Conservation (phyloP, 2,888 invertebrate species). For the Furcula furcula region DNA sequence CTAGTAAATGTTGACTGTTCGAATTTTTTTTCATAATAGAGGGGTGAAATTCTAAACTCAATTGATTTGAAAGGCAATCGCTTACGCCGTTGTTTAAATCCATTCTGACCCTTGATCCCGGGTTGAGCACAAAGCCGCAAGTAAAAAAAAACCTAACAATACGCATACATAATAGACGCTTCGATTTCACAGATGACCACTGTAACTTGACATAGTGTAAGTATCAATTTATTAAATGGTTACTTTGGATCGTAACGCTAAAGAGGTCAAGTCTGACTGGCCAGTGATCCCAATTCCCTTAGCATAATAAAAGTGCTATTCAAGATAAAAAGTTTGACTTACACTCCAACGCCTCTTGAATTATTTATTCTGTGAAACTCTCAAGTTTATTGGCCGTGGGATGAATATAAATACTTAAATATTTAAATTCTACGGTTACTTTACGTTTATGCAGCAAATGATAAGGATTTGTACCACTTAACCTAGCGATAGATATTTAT, state of each 20-base stretch:
- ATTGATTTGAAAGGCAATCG: slow-evolving; percentile 23
- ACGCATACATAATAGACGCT: slow-evolving; percentile 9
- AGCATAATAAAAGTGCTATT: slow-evolving; percentile 50
- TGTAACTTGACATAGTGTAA: slow-evolving; percentile 21
- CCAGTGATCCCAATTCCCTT: slow-evolving; percentile 40
- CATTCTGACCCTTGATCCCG: slow-evolving; percentile 15
- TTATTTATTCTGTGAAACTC: slow-evolving; percentile 60
- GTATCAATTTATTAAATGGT: slow-evolving; percentile 28
- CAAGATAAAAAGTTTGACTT: slow-evolving; percentile 53
- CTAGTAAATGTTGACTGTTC: too few species aligned
- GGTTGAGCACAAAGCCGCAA: not conserved
- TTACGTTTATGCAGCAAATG: too few species aligned
- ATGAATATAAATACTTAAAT: slow-evolving; percentile 43
- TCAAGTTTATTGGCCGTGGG: slow-evolving; percentile 43
- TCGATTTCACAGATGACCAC: slow-evolving; percentile 11
- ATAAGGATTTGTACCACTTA: too few species aligned
- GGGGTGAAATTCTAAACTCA: slow-evolving; percentile 9
- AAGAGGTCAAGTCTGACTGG: slow-evolving; percentile 30
- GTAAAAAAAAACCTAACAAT: slow-evolving; percentile 2
- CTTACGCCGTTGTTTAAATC: slow-evolving; percentile 15
- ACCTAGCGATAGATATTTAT: too few species aligned
- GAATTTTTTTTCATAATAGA: slow-evolving; percentile 12
- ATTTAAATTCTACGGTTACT: slow-evolving; percentile 35
- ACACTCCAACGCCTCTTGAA: slow-evolving; percentile 50
- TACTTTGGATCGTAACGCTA: slow-evolving; percentile 18